Conservation (phyloP, 2,888 invertebrate genomes). For the Oasisia sp. region DNA sequence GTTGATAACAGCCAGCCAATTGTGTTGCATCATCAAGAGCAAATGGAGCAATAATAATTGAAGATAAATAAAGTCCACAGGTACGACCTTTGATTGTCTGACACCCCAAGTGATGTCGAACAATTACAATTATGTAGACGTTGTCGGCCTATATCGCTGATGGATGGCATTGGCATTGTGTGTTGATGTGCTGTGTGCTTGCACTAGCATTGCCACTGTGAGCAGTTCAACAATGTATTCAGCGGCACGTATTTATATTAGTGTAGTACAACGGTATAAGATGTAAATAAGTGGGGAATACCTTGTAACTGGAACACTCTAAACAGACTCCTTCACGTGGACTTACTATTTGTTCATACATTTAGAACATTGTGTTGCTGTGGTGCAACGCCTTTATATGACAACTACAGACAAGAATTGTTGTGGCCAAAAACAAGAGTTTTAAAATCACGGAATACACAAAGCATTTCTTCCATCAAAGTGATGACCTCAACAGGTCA, state of each 20-base stretch:
- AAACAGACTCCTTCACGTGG: background rate
- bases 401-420: background rate
- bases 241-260: background rate
- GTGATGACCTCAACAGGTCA: background rate
- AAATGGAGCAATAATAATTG: background rate
- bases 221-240: background rate
- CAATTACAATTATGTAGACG: background rate
- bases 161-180: background rate
- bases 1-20: background rate
- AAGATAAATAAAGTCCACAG: background rate
- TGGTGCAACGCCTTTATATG: background rate
- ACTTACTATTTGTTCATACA: background rate
- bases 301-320: background rate
- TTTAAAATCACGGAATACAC: background rate
- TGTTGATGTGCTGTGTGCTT: background rate
- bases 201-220: constrained; percentile 6
- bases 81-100: background rate
- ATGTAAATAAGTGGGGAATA: background rate
- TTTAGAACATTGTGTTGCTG: background rate
- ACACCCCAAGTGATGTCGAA: background rate
- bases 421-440: background rate
- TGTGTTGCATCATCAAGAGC: background rate
- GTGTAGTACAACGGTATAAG: background rate
- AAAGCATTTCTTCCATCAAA: background rate
- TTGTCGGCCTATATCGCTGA: background rate